Evolutionary conservation across 2,113 vertebrate genomes (phyloP).

Genomic region (Catharus minimus): DNA sequence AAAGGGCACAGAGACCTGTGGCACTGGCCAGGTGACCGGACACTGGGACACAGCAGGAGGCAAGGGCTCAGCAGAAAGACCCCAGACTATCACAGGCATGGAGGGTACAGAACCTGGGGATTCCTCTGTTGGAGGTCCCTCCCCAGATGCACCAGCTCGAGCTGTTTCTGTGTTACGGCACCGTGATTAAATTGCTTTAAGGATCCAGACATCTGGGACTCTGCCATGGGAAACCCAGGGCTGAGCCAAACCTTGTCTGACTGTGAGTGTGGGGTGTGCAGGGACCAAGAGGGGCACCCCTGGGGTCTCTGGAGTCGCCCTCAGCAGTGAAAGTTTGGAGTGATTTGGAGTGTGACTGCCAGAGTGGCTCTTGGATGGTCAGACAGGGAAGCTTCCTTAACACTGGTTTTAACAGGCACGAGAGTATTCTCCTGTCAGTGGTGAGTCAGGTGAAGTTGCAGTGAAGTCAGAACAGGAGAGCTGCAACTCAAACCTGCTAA

Average conservation of each 20-base stretch:
- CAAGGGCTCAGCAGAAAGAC: not conserved
- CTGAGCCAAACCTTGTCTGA: not conserved
- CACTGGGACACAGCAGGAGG: not conserved
- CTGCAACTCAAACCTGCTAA: not conserved
- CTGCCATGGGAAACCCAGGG: not conserved
- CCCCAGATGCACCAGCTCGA: not conserved
- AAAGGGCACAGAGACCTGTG: not conserved
- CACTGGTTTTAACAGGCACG: not conserved
- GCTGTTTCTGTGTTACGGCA: not conserved
- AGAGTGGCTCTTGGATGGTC: not conserved
- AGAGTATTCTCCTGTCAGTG: not conserved
- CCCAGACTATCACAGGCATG: not conserved
- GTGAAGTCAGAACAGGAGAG: not conserved
- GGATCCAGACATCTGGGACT: not conserved
- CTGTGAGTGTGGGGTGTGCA: not conserved
- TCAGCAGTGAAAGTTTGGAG: not conserved
- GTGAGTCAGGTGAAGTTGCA: not conserved
- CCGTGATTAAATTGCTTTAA: accelerated
- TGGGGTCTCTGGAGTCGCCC: accelerated
- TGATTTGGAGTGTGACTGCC: not conserved
- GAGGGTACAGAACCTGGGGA: not conserved
- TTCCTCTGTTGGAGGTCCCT: not conserved
- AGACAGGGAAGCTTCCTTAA: not conserved
- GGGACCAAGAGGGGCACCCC: accelerated
- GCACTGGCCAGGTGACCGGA: accelerated